Base-by-base conservation (phyloP, 1,140 invertebrate genomes). In the Drosophila arizonae region DNA sequence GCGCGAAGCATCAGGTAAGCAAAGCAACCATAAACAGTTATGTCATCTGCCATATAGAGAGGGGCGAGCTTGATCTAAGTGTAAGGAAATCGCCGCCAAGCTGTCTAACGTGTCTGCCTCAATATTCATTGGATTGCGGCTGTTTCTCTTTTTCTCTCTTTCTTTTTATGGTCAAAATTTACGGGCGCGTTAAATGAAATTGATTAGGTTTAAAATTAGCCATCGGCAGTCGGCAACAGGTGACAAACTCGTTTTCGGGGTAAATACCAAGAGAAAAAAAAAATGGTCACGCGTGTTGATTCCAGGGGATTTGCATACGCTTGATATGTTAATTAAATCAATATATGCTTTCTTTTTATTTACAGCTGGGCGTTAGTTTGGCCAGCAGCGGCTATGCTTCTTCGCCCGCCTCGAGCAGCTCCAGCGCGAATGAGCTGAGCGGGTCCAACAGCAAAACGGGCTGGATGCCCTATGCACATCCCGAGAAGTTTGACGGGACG, bases 311-410 rank as follows among this genome's bases (percentile, higher is more conserved):
- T 72, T 72, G 62, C 46, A 50, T 67, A 56, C 11, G 54, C 30
- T 21, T 30, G 10, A 68, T 75, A 71, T 77, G 72, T 64, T 74
- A 77, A 74, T 75, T 74, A 61, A 67, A 43, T 9, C 11, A 41
- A 39, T 54, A 33, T 68, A 46, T 60, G 52, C 28, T 36, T 63
- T 72, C 56, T 77, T 55, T 56, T 36, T 13, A 21, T 45, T 56
- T 66, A 45, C 46, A 81, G 77, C 26, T 67, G 66, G 77, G 64
- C 55, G 73, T 66, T 46, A 81, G 79, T 56, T 79, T 79, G 41
- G 45, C 54, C 48, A 81, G 79, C 73, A 81, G 79, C 58, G 76
- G 68, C 26, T 79, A 79, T 63, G 73, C 69, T 36, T 79, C 73
- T 11, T 51, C 64, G 11, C 52, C 69, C 28, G 10, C 67, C 33